phyloP scores from a whole-genome alignment of 2,888 invertebrate species.

The Lepeophtheirus nordmannii region DNA sequence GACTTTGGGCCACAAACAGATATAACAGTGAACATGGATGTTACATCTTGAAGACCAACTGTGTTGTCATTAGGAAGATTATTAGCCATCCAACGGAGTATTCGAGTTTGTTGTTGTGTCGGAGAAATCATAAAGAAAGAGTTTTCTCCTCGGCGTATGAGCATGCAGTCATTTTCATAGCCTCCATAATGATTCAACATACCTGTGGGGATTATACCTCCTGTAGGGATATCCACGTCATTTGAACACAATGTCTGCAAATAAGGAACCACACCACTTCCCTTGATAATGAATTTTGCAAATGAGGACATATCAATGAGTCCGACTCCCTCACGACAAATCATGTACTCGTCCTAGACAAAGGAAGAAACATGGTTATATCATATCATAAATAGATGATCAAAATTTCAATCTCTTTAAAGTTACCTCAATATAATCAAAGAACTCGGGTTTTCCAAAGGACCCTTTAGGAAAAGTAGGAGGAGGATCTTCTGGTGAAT shows the following conservation, averaged over 20 bases:
- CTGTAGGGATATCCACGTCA: slow-evolving; percentile 48
- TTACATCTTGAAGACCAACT: slow-evolving; percentile 49
- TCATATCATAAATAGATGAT: no score
- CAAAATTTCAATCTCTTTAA: no score
- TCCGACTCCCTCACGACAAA: slow-evolving; percentile 57
- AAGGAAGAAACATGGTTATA: background rate
- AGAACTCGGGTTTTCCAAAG: slow-evolving; percentile 52
- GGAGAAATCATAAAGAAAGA: slow-evolving; percentile 59
- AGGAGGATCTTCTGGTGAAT: slow-evolving; percentile 39
- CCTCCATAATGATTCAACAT: slow-evolving; percentile 55
- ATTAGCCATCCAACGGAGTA: slow-evolving; percentile 50
- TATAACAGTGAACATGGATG: slow-evolving; percentile 55
- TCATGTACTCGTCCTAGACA: slow-evolving; percentile 48
- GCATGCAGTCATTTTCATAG: slow-evolving; percentile 55
- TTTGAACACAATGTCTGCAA: slow-evolving; percentile 51
- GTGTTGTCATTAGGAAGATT: slow-evolving; percentile 46
- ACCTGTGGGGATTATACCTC: slow-evolving; percentile 50
- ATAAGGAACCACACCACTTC: slow-evolving; percentile 46
- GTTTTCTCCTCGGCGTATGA: slow-evolving; percentile 47
- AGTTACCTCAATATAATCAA: slow-evolving; percentile 41
- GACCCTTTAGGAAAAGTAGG: slow-evolving; percentile 44
- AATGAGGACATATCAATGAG: slow-evolving; percentile 64
- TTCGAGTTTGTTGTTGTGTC: slow-evolving; percentile 56
- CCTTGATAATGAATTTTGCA: slow-evolving; percentile 55
- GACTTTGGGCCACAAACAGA: slow-evolving; percentile 56